Conservation (phyloP, 37 sponge, comb jelly and placozoan species). For the Dysidea cf. avara region DNA sequence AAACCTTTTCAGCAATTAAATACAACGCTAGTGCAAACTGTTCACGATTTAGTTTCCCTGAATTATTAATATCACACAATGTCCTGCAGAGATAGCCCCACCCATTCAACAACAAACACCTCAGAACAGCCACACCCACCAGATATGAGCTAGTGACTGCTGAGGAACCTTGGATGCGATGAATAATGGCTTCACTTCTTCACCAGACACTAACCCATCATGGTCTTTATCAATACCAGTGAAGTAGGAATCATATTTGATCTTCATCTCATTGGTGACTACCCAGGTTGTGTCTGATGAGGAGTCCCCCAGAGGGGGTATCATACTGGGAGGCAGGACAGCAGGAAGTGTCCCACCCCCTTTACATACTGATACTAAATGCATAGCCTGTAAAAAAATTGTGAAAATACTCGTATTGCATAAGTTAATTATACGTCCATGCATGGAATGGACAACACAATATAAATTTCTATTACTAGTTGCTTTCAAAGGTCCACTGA, state of each 20-base stretch:
- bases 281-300: slow-evolving; percentile 45
- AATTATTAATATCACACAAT: slow-evolving; percentile 69
- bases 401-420: no score
- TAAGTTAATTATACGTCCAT: no score
- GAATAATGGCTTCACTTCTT: slow-evolving; percentile 55
- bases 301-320: slow-evolving; percentile 35
- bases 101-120: neutral
- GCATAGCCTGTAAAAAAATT: slow-evolving; percentile 55
- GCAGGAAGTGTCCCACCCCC: slow-evolving; percentile 63
- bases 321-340: slow-evolving; percentile 54
- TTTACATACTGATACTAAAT: slow-evolving; percentile 44
- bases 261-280: slow-evolving; percentile 58
- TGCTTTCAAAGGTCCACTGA: no score
- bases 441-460: no score
- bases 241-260: slow-evolving; percentile 78
- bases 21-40: slow-evolving; percentile 92
- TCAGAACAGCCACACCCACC: slow-evolving; percentile 50
- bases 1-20: slow-evolving; percentile 78
- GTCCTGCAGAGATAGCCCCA: slow-evolving; percentile 44
- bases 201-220: slow-evolving; percentile 75
- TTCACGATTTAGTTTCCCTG: slow-evolving; percentile 74
- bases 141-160: slow-evolving; percentile 58
- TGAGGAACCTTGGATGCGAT: slow-evolving; percentile 73
- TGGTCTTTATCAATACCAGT: slow-evolving; percentile 77
- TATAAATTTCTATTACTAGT: no score